Conservation (phyloP, 35 echinoderm and acorn worm genomes). For the Apostichopus californicus region DNA sequence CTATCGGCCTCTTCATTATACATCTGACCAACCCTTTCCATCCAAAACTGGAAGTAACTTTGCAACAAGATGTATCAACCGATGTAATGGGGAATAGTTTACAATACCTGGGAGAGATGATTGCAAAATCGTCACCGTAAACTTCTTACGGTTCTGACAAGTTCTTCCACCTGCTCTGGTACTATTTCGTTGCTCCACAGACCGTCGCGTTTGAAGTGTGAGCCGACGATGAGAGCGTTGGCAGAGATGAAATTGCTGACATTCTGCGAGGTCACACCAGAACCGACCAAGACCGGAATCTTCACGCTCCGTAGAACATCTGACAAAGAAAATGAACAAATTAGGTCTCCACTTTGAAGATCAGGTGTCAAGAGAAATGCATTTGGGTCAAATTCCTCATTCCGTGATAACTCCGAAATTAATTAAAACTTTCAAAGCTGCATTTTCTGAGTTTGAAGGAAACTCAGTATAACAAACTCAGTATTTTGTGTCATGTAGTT, state of each 20-base stretch:
- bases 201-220: conserved; percentile 79
- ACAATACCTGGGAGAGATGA: background rate
- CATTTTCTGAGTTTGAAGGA: background rate
- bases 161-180: conserved; percentile 57
- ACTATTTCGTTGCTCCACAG: conserved; percentile 74
- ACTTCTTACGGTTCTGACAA: conserved; percentile 69
- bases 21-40: too few relatives aligned
- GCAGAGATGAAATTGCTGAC: conserved; percentile 72
- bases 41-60: too few relatives aligned
- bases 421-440: background rate
- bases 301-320: conserved; percentile 73
- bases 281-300: conserved; percentile 89
- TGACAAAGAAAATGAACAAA: conserved; percentile 47
- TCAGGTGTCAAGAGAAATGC: background rate
- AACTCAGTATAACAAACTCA: too few relatives aligned
- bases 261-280: conserved; percentile 81
- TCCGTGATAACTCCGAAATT: background rate
- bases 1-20: too few relatives aligned
- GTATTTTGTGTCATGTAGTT: too few relatives aligned
- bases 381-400: background rate
- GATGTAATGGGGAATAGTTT: background rate
- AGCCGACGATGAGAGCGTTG: conserved; percentile 87
- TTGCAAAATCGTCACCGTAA: conserved; percentile 36
- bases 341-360: background rate
- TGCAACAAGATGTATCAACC: too few relatives aligned